Conservation (phyloP, 2,888 invertebrate species). For the Drosophila parthenogenetica region DNA sequence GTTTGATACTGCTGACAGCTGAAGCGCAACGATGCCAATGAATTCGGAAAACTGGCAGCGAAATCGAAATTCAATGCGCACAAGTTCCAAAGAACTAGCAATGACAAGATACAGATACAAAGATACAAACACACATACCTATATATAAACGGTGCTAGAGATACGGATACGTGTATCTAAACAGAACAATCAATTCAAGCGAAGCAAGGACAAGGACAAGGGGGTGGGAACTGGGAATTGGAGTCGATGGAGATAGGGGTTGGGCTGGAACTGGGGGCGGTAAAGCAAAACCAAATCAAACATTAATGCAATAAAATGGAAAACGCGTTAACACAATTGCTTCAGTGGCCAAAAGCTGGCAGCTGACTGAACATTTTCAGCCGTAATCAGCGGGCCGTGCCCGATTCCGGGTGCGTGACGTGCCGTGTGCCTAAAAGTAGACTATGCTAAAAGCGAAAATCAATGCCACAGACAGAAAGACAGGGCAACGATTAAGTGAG, state of each 20-base stretch:
- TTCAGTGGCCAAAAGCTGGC: constrained; percentile 58
- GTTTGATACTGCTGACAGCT: constrained; percentile 58
- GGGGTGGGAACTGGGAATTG: background rate
- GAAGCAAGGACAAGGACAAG: constrained; percentile 40
- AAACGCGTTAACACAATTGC: constrained; percentile 82
- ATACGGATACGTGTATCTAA: constrained; percentile 35
- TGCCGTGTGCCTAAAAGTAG: constrained; percentile 62
- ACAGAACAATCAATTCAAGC: constrained; percentile 71
- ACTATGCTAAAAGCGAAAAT: constrained; percentile 70
- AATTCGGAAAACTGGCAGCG: constrained; percentile 22
- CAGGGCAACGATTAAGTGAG: constrained; percentile 65
- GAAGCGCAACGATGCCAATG: constrained; percentile 47
- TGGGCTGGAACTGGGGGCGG: background rate
- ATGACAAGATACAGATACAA: constrained; percentile 34
- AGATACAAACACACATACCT: constrained; percentile 20
- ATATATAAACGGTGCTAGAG: constrained; percentile 15
- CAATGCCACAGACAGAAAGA: constrained; percentile 58
- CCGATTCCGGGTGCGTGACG: constrained; percentile 41
- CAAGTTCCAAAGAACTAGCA: constrained; percentile 45
- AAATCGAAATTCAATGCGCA: constrained; percentile 53
- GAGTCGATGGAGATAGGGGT: background rate
- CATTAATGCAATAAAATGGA: constrained; percentile 83
- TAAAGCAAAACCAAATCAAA: constrained; percentile 76
- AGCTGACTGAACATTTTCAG: constrained; percentile 37
- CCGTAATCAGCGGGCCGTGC: constrained; percentile 47